phyloP scores from a whole-genome alignment of 2,797 vertebrate genomes.

The Gymnothorax reevesii region DNA sequence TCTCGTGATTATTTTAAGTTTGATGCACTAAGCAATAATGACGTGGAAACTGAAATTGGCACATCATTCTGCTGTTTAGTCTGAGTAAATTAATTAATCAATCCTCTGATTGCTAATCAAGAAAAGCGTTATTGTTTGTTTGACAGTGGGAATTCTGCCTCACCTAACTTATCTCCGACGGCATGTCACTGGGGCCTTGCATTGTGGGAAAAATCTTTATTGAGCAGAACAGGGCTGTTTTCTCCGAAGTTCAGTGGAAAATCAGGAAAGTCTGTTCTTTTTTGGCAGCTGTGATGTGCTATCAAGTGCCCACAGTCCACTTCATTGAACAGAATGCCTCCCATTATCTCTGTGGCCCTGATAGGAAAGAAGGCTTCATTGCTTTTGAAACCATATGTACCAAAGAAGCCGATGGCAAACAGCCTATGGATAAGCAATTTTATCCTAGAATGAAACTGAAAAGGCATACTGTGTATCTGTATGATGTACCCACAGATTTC shows the following conservation, averaged over 20 bases:
- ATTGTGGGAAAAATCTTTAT: constrained; percentile 58
- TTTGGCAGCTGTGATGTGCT: constrained; percentile 59
- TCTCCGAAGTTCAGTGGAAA: too few species aligned
- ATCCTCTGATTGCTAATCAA: too few species aligned
- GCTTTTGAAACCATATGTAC: constrained; percentile 29
- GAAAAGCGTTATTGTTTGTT: too few species aligned
- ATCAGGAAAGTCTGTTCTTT: constrained; percentile 66
- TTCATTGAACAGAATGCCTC: constrained; percentile 1
- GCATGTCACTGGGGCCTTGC: constrained; percentile 29
- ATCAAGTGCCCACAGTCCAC: constrained; percentile 55
- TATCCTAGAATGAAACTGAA: constrained; percentile 58
- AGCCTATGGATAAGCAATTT: constrained; percentile 46
- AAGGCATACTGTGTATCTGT: constrained; percentile 55
- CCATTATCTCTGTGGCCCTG: constrained; percentile 37
- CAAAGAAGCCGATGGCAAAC: constrained; percentile 49
- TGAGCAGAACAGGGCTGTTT: constrained; percentile 49
- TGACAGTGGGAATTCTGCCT: too few species aligned
- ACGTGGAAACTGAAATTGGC: too few species aligned
- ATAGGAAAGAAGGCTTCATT: constrained; percentile 46
- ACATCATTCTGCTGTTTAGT: too few species aligned
- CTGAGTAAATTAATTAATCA: too few species aligned
- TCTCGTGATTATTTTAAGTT: too few species aligned
- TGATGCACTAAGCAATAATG: too few species aligned
- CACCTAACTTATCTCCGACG: too few species aligned
- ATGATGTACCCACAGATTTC: constrained; percentile 46